These are phyloP conservation scores for Meteorus colon DNA, from an alignment of 2,888 invertebrate genomes.

Conservation along the genomic window DNA sequence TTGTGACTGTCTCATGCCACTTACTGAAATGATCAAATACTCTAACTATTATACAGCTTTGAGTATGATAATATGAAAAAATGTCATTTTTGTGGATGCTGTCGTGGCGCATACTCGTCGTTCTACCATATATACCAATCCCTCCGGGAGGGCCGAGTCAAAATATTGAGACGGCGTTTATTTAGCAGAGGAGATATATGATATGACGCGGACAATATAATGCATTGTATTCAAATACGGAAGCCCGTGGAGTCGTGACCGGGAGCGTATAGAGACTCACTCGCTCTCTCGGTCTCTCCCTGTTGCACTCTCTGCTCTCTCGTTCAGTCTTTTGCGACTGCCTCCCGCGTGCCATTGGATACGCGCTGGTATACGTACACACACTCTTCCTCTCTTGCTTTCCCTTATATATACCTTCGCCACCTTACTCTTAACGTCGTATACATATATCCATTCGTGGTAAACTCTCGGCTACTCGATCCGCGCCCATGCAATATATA, in stretches of 20 bases:
- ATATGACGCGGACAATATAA: slow-evolving; percentile 74
- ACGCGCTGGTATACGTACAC: slow-evolving; percentile 51
- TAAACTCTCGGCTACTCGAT: slow-evolving; percentile 41
- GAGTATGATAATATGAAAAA: background rate
- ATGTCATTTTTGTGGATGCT: slow-evolving; percentile 1
- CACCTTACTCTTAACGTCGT: slow-evolving; percentile 50
- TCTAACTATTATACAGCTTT: no score
- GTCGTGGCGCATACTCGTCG: background rate
- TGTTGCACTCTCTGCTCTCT: background rate
- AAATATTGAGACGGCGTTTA: slow-evolving; percentile 73
- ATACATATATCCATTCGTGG: slow-evolving; percentile 14
- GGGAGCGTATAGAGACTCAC: slow-evolving; percentile 61
- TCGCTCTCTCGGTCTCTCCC: slow-evolving; percentile 3
- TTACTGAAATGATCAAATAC: no score
- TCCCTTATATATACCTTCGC: slow-evolving; percentile 40
- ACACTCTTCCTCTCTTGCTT: slow-evolving; percentile 48
- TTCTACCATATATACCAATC: background rate
- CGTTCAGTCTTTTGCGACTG: slow-evolving; percentile 11
- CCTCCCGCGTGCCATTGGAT: slow-evolving; percentile 50
- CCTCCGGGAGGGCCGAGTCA: slow-evolving; percentile 58
- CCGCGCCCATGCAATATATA: slow-evolving; percentile 60
- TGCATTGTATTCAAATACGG: slow-evolving; percentile 74
- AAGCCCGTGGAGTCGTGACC: slow-evolving; percentile 72
- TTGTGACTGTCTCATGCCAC: no score
- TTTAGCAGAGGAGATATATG: slow-evolving; percentile 72